Conservation (phyloP, 2,888 invertebrate species). For the Rhaphigaster nebulosa region DNA sequence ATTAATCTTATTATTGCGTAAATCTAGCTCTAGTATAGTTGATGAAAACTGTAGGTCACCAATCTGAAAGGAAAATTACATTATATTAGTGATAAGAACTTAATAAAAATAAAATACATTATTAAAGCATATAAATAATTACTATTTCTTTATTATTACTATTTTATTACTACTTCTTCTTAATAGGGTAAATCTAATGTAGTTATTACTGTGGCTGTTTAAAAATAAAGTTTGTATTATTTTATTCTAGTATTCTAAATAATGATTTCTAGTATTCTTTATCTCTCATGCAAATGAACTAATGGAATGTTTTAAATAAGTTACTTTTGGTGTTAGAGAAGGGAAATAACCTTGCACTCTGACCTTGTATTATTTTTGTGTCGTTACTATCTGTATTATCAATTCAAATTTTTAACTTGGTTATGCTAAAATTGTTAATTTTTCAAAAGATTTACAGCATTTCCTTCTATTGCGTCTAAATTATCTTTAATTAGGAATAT, state of each 20-base stretch:
- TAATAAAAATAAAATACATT: neutral
- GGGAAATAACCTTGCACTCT: neutral
- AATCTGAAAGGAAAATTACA: slow-evolving; percentile 67
- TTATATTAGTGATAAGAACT: neutral
- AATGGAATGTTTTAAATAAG: neutral
- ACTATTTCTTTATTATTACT: no score
- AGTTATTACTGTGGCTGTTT: no score
- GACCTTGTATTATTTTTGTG: slow-evolving; percentile 1
- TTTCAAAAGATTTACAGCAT: neutral
- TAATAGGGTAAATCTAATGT: no score
- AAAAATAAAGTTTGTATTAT: no score
- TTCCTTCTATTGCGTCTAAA: neutral
- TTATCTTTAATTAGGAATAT: neutral
- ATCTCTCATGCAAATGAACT: neutral
- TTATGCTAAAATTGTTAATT: neutral
- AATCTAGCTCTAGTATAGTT: slow-evolving; percentile 69
- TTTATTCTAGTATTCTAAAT: no score
- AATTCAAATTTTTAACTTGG: neutral
- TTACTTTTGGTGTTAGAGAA: neutral
- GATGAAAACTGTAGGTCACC: slow-evolving; percentile 69
- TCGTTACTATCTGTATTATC: neutral
- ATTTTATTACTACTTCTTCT: no score
- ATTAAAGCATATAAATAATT: no score
- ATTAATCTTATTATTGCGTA: slow-evolving; percentile 73
- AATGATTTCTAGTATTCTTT: neutral